These are phyloP conservation scores for Parauchenoglanis ngamensis DNA, from an alignment of 2,797 vertebrate species.

Conservation along the genomic window DNA sequence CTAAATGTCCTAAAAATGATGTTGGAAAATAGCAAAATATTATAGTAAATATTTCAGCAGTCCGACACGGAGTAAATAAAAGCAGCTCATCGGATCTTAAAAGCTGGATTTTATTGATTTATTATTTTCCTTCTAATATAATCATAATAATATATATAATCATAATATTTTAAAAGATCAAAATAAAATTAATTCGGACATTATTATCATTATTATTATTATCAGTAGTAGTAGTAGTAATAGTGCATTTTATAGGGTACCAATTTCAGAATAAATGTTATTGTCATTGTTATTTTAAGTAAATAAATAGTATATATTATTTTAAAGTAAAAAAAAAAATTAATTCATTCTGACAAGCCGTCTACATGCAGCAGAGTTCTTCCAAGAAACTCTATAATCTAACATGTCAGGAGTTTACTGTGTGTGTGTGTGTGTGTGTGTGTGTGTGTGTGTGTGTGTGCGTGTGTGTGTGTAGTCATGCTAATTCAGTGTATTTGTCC, in stretches of 20 bases:
- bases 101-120: not conserved
- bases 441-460: slow-evolving; percentile 15
- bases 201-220: not conserved
- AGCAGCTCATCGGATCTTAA: not conserved
- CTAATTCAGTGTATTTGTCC: slow-evolving; percentile 37
- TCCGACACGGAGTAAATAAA: not conserved
- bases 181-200: not conserved
- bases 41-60: not conserved
- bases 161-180: not conserved
- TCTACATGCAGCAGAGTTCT: not conserved
- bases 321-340: not conserved
- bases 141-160: not conserved
- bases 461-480: slow-evolving; percentile 18
- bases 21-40: not conserved
- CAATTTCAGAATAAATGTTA: not conserved
- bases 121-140: not conserved
- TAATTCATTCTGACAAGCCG: not conserved
- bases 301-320: not conserved
- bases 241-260: not conserved
- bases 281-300: not conserved
- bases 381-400: not conserved
- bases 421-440: slow-evolving; percentile 2
- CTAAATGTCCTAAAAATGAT: not conserved
- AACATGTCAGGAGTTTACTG: not conserved
- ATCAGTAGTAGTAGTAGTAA: too few relatives aligned